phyloP scores from a whole-genome alignment of 1,140 invertebrate genomes.

The Trachelipus rathkii region DNA sequence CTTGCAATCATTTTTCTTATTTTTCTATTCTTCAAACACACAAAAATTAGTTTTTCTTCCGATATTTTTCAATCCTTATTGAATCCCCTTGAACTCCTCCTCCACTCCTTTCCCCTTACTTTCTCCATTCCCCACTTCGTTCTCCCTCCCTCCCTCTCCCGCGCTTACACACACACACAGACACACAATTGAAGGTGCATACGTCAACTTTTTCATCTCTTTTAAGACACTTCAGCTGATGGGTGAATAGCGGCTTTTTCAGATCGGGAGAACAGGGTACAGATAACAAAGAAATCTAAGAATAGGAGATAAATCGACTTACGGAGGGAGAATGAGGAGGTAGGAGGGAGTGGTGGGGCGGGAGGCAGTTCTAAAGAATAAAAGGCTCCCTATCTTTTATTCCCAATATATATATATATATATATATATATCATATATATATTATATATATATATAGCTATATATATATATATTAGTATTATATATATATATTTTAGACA shows the following conservation, averaged over 20 bases:
- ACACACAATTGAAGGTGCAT: slow-evolving; percentile 6
- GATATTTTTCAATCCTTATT: background rate
- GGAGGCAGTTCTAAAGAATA: background rate
- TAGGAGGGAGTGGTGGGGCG: background rate
- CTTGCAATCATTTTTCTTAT: background rate
- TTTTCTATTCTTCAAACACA: background rate
- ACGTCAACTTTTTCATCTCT: slow-evolving; percentile 12
- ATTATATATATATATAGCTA: background rate
- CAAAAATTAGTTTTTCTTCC: background rate
- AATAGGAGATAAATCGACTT: slow-evolving; percentile 13
- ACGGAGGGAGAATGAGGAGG: background rate
- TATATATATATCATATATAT: slow-evolving; percentile 7
- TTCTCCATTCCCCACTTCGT: background rate
- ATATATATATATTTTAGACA: too few relatives aligned
- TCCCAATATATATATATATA: background rate
- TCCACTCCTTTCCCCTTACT: background rate
- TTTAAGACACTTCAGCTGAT: slow-evolving; percentile 12
- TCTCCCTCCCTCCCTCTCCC: background rate
- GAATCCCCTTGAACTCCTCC: background rate
- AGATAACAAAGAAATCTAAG: slow-evolving; percentile 8
- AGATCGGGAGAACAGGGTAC: slow-evolving; percentile 7
- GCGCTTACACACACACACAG: too few relatives aligned
- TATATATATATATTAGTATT: too few relatives aligned
- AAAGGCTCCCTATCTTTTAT: background rate
- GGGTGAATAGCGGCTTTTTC: slow-evolving; percentile 8